Evolutionary conservation across 2,113 vertebrate genomes (phyloP).

Genomic region (Rhegmatorhina hoffmannsi): DNA sequence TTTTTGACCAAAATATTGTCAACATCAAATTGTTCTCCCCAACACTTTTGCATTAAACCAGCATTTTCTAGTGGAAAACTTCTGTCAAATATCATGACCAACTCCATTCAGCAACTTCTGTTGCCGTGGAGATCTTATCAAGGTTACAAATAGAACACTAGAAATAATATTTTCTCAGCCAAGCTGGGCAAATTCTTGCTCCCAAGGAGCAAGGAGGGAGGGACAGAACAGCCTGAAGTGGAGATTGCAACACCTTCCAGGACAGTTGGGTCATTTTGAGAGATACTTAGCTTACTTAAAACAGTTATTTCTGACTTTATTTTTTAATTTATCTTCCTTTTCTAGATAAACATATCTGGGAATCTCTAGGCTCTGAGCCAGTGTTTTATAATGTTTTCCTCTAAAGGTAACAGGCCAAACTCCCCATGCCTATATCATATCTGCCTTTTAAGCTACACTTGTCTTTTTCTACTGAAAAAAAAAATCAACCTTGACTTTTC

Average conservation of each 20-base stretch:
- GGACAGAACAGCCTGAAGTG: background rate
- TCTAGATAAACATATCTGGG: background rate
- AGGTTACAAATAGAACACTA: slow-evolving; percentile 17
- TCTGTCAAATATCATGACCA: background rate
- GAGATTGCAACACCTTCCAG: slow-evolving; percentile 3
- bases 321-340: slow-evolving; percentile 21
- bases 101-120: background rate
- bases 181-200: background rate
- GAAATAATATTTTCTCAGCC: slow-evolving; percentile 15
- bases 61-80: slow-evolving; percentile 7
- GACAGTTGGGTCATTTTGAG: background rate
- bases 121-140: background rate
- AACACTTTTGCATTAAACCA: background rate
- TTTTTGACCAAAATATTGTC: background rate
- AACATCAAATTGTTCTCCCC: background rate
- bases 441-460: background rate
- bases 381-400: background rate
- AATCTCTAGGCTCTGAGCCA: background rate
- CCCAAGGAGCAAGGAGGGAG: background rate
- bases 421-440: background rate
- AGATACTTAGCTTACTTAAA: background rate
- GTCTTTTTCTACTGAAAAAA: background rate
- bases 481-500: background rate
- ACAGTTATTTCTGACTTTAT: background rate
- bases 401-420: background rate